A percentile compares a stretch with the other conserved stretches of the same genome.
Conservation (phyloP, 2,888 invertebrate genomes). For the Brenthis hecate region DNA sequence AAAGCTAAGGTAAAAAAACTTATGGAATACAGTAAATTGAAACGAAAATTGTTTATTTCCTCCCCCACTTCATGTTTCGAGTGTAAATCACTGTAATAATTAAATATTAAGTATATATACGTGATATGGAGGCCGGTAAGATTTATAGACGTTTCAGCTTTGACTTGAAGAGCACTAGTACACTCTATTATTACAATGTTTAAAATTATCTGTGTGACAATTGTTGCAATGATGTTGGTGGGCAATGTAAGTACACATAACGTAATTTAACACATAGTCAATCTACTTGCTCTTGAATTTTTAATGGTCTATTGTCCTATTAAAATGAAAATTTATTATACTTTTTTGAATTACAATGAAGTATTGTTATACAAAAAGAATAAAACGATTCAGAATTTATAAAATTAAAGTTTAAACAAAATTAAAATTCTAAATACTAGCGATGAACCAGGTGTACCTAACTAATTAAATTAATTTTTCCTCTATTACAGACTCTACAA, state of each 20-base stretch:
- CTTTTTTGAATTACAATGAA: no score
- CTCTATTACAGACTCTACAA: conserved; percentile 15
- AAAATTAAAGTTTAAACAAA: no score
- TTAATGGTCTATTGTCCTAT: no score
- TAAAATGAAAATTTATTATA: no score
- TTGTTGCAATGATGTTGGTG: conserved; percentile 31
- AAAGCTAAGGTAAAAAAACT: conserved; percentile 6
- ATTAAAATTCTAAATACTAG: no score
- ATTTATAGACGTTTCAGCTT: background rate
- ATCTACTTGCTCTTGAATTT: no score
- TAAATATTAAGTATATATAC: conserved; percentile 18
- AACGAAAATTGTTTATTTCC: conserved; percentile 24
- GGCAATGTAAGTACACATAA: conserved; percentile 25
- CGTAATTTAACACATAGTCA: background rate
- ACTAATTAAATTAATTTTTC: background rate
- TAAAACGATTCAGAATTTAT: no score
- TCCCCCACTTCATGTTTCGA: background rate
- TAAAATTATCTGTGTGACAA: conserved; percentile 25
- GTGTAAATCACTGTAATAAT: conserved; percentile 5
- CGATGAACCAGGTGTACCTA: no score
- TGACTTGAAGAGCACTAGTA: background rate
- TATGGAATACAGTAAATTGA: conserved; percentile 9
- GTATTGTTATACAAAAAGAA: no score
- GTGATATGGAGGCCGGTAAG: background rate
- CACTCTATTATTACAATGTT: conserved; percentile 25